Evolutionary conservation across 2,888 invertebrate genomes (phyloP).

Genomic region (Melanophora roralis): DNA sequence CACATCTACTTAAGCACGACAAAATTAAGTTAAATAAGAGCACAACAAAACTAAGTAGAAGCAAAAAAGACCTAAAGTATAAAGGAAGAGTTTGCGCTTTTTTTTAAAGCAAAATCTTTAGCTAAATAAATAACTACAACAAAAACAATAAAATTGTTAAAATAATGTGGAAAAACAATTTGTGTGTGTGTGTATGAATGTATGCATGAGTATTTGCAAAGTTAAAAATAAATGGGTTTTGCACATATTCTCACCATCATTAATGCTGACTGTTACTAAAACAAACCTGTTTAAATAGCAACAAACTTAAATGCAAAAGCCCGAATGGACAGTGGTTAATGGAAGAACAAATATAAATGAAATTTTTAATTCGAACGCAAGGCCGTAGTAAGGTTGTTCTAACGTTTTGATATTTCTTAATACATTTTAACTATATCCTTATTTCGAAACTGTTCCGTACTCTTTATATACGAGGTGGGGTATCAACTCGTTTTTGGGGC

Average conservation of each 20-base stretch:
- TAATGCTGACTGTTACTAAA: not conserved
- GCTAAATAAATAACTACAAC: conserved; percentile 47
- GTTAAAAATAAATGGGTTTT: not conserved
- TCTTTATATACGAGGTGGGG: too few relatives aligned
- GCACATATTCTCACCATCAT: not conserved
- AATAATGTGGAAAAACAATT: not conserved
- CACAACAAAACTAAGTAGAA: not conserved
- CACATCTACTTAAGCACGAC: not conserved
- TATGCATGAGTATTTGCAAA: not conserved
- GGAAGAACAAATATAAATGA: not conserved
- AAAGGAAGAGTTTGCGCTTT: not conserved
- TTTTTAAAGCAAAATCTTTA: conserved; percentile 21
- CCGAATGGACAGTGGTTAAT: not conserved
- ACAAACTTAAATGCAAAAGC: not conserved
- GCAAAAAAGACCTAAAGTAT: not conserved
- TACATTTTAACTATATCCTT: too few relatives aligned
- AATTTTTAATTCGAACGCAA: not conserved
- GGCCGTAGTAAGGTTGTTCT: too few relatives aligned
- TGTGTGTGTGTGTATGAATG: not conserved
- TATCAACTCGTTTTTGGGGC: too few relatives aligned
- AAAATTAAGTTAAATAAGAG: conserved; percentile 42
- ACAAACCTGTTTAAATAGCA: not conserved
- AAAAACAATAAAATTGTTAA: conserved; percentile 1
- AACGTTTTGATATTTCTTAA: too few relatives aligned
- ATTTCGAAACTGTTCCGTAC: too few relatives aligned